These are phyloP conservation scores for Coelopa pilipes DNA, from an alignment of 2,888 invertebrate species.

Conservation along the genomic window DNA sequence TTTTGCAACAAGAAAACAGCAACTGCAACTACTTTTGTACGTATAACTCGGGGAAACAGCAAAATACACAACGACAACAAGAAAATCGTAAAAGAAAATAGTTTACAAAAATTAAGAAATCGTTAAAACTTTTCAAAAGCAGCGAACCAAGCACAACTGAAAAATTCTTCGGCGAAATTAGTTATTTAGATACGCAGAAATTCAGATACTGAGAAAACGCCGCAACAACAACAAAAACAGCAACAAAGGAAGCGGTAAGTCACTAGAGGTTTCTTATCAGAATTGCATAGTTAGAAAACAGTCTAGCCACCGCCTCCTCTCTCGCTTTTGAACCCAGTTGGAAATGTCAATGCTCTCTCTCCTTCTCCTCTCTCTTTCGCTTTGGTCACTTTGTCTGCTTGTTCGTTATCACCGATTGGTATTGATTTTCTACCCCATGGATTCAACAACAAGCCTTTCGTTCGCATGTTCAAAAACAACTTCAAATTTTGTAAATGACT, in stretches of 20 bases:
- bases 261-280: background rate
- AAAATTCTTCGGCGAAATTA: background rate
- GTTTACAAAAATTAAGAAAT: conserved; percentile 16
- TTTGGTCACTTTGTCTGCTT: background rate
- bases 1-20: too few species aligned
- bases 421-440: background rate
- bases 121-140: background rate
- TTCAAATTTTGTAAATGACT: background rate
- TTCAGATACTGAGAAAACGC: conserved; percentile 37
- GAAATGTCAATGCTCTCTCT: background rate
- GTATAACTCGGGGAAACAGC: conserved; percentile 31
- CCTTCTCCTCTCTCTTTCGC: background rate
- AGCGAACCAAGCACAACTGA: background rate
- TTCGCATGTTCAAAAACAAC: background rate
- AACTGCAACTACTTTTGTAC: conserved; percentile 34
- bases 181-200: background rate
- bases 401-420: background rate
- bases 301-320: conserved; percentile 5
- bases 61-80: conserved; percentile 28
- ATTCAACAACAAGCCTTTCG: background rate
- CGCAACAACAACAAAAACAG: conserved; percentile 40
- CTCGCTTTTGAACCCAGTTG: conserved; percentile 17
- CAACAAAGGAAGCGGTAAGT: conserved; percentile 57
- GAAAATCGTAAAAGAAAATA: conserved; percentile 23
- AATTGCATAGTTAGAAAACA: background rate